Conservation (phyloP, 2,113 vertebrate species). For the Corvus moneduloides region DNA sequence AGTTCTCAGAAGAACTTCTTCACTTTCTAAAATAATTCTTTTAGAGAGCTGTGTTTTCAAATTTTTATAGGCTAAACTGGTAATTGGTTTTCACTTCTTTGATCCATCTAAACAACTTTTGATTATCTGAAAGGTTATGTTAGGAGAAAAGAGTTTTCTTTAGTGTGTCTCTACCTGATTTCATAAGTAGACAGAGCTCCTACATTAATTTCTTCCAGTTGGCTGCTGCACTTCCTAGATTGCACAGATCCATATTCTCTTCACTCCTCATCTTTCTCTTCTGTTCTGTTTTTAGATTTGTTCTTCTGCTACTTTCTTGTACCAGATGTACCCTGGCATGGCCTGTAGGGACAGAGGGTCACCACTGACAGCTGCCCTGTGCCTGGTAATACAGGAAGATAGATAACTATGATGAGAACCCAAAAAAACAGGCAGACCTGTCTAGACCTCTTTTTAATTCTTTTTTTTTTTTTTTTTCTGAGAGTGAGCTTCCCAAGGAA, state of each 20-base stretch:
- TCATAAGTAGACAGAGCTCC: background rate
- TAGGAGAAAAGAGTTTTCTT: background rate
- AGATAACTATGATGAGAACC: background rate
- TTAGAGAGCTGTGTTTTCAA: background rate
- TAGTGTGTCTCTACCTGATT: background rate
- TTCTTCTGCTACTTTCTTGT: background rate
- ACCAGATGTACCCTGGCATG: background rate
- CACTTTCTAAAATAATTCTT: background rate
- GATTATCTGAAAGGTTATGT: background rate
- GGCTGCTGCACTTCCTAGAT: background rate
- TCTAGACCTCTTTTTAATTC: background rate
- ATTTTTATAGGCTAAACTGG: background rate
- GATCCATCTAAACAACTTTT: background rate
- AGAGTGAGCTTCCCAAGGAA: background rate
- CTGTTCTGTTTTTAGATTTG: background rate
- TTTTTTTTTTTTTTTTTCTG: no score
- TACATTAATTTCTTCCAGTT: background rate
- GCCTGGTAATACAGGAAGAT: background rate
- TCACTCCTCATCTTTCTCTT: background rate
- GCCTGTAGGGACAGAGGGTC: background rate
- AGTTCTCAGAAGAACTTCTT: background rate
- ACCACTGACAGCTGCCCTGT: background rate
- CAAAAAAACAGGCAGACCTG: background rate
- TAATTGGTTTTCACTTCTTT: background rate
- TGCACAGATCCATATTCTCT: background rate